phyloP scores from a whole-genome alignment of 2,888 invertebrate genomes.

The Muscina levida region DNA sequence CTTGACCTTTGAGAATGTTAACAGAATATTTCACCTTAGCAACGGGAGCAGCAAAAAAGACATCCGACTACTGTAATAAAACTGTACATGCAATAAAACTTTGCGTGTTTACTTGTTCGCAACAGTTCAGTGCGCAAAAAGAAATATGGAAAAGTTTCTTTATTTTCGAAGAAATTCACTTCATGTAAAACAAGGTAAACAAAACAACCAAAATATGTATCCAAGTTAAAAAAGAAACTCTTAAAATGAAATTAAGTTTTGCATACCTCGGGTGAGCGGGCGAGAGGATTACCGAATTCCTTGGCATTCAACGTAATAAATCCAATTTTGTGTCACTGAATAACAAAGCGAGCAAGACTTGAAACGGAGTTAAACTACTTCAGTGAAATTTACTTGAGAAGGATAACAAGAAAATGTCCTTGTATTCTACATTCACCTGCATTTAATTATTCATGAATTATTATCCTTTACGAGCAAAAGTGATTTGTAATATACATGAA shows the following conservation, averaged over 20 bases:
- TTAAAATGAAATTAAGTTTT: constrained; percentile 31
- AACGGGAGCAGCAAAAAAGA: not conserved
- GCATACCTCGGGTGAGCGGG: not conserved
- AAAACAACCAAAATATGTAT: constrained; percentile 11
- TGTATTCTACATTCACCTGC: too few species aligned
- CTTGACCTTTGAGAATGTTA: not conserved
- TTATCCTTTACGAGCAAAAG: too few species aligned
- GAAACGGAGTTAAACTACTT: not conserved
- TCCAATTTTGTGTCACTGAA: constrained; percentile 27
- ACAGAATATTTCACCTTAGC: not conserved
- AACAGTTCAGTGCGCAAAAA: not conserved
- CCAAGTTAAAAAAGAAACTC: constrained; percentile 24
- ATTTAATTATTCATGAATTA: too few species aligned
- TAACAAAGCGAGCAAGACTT: not conserved
- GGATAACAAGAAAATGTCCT: too few species aligned
- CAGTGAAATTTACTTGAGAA: too few species aligned
- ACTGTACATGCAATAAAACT: constrained; percentile 40
- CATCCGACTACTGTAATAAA: constrained; percentile 28
- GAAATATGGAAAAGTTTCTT: constrained; percentile 8
- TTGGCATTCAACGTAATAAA: constrained; percentile 4
- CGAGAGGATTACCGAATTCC: not conserved
- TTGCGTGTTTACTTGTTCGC: not conserved
- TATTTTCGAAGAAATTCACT: constrained; percentile 14
- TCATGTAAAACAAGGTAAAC: constrained; percentile 41
- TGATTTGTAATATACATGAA: too few species aligned